Evolutionary conservation across 2,888 invertebrate genomes (phyloP).

Genomic region (Platycnemis pennipes): DNA sequence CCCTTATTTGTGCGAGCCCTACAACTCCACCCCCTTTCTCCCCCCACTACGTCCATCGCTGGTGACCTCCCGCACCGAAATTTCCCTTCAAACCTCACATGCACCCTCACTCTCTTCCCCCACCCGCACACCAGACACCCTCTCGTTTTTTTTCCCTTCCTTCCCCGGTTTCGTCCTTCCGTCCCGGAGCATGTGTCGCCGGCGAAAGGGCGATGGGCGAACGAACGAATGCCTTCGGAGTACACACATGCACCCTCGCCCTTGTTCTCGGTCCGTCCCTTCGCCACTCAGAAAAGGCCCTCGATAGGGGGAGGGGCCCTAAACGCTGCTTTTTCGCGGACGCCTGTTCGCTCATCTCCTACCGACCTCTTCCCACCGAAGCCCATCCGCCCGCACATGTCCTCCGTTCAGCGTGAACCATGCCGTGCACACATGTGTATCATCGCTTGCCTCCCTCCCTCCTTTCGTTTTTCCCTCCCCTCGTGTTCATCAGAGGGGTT

Average conservation of each 20-base stretch:
- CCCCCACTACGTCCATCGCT: background rate
- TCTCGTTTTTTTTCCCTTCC: background rate
- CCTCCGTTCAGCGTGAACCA: background rate
- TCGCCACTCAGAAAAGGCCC: background rate
- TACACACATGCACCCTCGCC: constrained; percentile 70
- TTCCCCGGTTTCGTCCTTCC: background rate
- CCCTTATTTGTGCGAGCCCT: background rate
- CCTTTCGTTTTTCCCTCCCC: constrained; percentile 49
- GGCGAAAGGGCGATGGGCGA: background rate
- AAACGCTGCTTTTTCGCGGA: background rate
- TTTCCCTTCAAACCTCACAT: background rate
- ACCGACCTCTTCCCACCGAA: background rate
- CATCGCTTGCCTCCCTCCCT: constrained; percentile 28
- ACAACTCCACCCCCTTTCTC: background rate
- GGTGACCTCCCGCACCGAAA: background rate
- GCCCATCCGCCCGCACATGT: background rate
- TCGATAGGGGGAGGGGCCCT: background rate
- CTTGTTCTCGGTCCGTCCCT: constrained; percentile 60
- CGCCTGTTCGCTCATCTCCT: background rate
- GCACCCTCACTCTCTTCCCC: background rate
- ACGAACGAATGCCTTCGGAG: background rate
- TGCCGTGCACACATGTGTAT: background rate
- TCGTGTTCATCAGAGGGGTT: constrained; percentile 29
- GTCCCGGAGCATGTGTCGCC: background rate
- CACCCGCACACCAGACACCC: no score